Base-by-base conservation (phyloP, 2,113 vertebrate species). In the Pseudonaja textilis region DNA sequence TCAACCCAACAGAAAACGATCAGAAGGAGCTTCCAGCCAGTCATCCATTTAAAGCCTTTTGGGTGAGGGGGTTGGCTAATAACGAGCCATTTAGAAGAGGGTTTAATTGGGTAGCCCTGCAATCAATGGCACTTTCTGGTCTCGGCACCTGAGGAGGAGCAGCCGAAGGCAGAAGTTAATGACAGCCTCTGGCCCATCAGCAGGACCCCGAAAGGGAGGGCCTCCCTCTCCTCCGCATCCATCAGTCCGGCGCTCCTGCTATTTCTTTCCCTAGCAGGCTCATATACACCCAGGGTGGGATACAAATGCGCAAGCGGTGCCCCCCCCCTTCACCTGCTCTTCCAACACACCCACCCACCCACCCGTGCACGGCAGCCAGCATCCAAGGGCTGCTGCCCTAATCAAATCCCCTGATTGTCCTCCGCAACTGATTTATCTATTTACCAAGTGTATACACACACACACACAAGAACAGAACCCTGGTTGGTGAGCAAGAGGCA, bases 31-130 rank as follows among this genome's bases (percentile, higher is more conserved):
- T 90, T 8, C 87, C 59, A 59, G 91, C 54, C 39, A 74, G 85
- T 85, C 86, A 89, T 93, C 0, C 25, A 90, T 92, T 95, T 93
- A 91, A 92, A 90, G 95, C 56, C 0, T 90, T 95, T 94, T 11
- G 10, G 16, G 93, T 91, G 95, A 93, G 7, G 9, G 92, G 64
- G 93, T 39, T 81, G 93, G 95, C 94, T 95, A 96, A 3, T 93
- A 95, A 97, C 93, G 94, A 96, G 93, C 97, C 96, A 91, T 96
- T 93, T 95, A 56, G 81, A 95, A 92, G 5, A 4, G 1, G 93
- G 20, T 74, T 96, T 97, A 94, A 97, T 96, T 95, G 92, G 85
- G 91, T 50, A 94, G 93, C 61, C n/a, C 96, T 95, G 91, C 74
- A 96, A 97, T 97, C 96, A 95, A 85, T 88, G 92, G 29, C 45